Base-by-base conservation (phyloP, 2,797 vertebrate species). In the Heliangelus exortis region DNA sequence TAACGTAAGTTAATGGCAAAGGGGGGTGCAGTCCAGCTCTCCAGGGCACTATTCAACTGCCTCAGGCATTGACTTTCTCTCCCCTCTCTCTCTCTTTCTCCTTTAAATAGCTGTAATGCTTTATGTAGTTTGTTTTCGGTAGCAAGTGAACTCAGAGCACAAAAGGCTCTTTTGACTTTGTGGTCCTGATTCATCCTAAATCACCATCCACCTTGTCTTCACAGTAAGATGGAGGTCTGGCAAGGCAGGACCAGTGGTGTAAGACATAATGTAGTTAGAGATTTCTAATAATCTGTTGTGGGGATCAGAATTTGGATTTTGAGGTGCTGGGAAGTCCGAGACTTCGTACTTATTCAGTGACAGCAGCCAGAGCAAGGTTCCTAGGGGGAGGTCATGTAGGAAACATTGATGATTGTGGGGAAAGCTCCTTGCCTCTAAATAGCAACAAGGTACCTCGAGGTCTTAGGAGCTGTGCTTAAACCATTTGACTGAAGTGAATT, bases 361-460 rank as follows among this genome's bases (percentile, higher is more conserved):
- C 19, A 69, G 34, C 53, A 68, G 9, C 53, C 5, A 5, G 28
- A 69, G 15, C 28, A 28, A 76, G 39, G 20, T 72, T 86, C 41
- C 51, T 45, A 41, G 3, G 22, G 43, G 15, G 17, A 18, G 3
- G 9, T 80, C 1, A 0, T 54, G 7, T 26, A 55, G 67, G 43
- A 45, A 58, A 68, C 20, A 1, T 6, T 22, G 22, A 7, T 86
- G 58, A 3, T 73, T 92, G 54, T 50, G 51, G 23, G 41, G 31
- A 89, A 68, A 54, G n/a, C 22, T 55, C 1, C 58, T 54, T 75
- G 33, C 7, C 61, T 15, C 26, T 78, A 17, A 57, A 0, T 20
- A 68, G 33, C 3, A 3, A 31, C 10, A 57, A 29, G 31, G n/a
- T 22, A 10, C 31, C 9, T 62, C n/a, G 15, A 4, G 20, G 43